phyloP scores from a whole-genome alignment of 2,797 vertebrate species.

The Poeciliopsis paucimaculata region DNA sequence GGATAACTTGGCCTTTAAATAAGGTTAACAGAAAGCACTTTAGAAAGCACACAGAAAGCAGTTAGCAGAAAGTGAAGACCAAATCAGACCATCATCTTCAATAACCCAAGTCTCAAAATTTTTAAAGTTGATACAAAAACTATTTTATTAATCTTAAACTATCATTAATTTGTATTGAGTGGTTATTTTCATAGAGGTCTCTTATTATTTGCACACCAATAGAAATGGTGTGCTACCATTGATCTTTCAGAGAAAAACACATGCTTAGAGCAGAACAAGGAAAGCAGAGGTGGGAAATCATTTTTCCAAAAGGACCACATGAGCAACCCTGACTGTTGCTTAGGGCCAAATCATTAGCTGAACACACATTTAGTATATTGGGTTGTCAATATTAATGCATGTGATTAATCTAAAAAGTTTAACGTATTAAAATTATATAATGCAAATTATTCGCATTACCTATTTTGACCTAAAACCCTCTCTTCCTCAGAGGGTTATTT shows the following conservation, averaged over 20 bases:
- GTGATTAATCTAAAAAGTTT: too few species aligned
- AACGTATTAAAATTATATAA: too few species aligned
- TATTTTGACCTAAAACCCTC: too few species aligned
- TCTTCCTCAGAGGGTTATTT: too few species aligned
- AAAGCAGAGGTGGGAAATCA: not conserved
- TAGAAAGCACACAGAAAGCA: too few species aligned
- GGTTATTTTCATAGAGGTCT: not conserved
- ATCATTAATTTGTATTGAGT: not conserved
- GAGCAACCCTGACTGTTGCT: not conserved
- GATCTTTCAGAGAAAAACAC: not conserved
- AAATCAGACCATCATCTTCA: not conserved
- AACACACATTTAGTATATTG: not conserved
- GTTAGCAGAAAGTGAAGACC: too few species aligned
- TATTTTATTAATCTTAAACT: not conserved
- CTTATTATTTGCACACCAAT: not conserved
- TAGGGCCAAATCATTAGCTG: not conserved
- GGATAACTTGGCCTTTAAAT: not conserved
- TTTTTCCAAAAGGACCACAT: not conserved
- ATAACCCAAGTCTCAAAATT: not conserved
- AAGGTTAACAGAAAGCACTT: not conserved
- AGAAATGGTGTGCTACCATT: not conserved
- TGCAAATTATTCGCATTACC: too few species aligned
- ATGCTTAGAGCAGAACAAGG: not conserved
- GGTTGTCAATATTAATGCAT: too few species aligned
- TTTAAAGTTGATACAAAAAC: not conserved